These are phyloP conservation scores for Sesia apiformis DNA, from an alignment of 2,888 invertebrate genomes.

Conservation along the genomic window DNA sequence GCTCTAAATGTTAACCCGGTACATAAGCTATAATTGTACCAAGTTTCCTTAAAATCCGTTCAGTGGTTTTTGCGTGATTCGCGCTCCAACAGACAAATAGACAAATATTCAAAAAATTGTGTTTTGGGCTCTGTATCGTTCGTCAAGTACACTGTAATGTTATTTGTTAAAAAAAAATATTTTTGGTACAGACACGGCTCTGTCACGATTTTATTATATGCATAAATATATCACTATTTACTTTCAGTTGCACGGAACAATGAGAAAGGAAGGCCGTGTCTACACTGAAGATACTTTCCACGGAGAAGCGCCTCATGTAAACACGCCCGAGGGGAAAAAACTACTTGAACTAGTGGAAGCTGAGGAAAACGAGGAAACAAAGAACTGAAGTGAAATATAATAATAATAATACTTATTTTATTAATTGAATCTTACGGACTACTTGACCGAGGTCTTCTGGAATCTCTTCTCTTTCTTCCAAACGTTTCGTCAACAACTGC, in stretches of 20 bases:
- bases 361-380: background rate
- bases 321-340: conserved; percentile 60
- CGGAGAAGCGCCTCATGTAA: conserved; percentile 67
- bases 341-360: conserved; percentile 33
- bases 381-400: background rate
- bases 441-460: too few species aligned
- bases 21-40: too few species aligned
- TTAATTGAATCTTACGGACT: too few species aligned
- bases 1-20: too few species aligned
- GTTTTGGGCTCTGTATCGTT: background rate
- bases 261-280: conserved; percentile 74
- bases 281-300: conserved; percentile 81
- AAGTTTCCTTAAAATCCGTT: too few species aligned
- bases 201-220: background rate
- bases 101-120: too few species aligned
- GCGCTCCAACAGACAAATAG: too few species aligned
- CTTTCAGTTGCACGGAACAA: conserved; percentile 79
- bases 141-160: background rate
- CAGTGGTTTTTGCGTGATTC: too few species aligned
- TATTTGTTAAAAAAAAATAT: background rate
- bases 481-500: too few species aligned
- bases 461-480: too few species aligned
- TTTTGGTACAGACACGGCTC: too few species aligned
- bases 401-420: background rate
- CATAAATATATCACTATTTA: background rate